Evolutionary conservation across 2,797 vertebrate species (phyloP).

Genomic region (Coregonus suidteri): DNA sequence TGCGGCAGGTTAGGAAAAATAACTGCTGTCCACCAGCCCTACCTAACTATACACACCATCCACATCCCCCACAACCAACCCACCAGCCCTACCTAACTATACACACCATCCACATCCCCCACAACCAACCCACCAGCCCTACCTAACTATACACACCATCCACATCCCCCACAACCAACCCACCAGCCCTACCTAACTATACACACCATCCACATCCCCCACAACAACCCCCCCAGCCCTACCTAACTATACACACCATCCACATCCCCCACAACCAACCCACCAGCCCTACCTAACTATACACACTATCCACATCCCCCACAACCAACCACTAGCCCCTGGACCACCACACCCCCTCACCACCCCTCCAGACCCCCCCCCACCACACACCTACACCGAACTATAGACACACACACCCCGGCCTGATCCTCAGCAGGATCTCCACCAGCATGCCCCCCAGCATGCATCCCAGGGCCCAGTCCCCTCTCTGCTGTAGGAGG

Average conservation of each 20-base stretch:
- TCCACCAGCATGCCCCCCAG: no score
- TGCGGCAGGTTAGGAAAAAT: neutral
- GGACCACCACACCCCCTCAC: no score
- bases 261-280: neutral
- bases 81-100: neutral
- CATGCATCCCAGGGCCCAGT: no score
- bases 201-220: neutral
- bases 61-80: neutral
- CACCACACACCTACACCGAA: no score
- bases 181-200: neutral
- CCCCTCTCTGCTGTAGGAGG: neutral
- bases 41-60: neutral
- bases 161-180: neutral
- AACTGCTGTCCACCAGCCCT: neutral
- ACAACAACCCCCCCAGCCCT: no score
- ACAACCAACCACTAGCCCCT: neutral
- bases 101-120: neutral
- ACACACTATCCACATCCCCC: neutral
- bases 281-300: no score
- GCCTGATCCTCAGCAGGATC: no score
- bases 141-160: no score
- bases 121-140: no score
- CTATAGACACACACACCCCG: no score
- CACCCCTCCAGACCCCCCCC: no score
- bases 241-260: no score